A percentile compares a stretch with the other conserved stretches of the same genome.
Conservation (phyloP, 2,888 invertebrate genomes). For the Eristalis pertinax region DNA sequence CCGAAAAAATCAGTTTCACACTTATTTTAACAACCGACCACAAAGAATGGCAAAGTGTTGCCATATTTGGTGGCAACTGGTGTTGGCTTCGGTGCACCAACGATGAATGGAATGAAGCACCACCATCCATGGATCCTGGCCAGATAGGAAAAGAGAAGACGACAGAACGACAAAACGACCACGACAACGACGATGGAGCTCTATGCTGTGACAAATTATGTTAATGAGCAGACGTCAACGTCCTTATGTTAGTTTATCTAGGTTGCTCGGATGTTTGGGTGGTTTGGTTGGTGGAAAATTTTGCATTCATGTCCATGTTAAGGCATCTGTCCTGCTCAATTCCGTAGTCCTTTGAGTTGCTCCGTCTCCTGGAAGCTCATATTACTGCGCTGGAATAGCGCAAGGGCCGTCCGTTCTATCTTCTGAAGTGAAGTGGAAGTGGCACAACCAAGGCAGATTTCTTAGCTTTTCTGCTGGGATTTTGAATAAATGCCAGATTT, state of each 20-base stretch:
- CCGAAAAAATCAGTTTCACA: slow-evolving; percentile 78
- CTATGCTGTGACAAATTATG: slow-evolving; percentile 71
- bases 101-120: slow-evolving; percentile 29
- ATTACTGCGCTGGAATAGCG: slow-evolving; percentile 47
- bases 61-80: slow-evolving; percentile 68
- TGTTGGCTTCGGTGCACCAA: slow-evolving; percentile 33
- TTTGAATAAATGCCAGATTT: slow-evolving; percentile 71
- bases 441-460: slow-evolving; percentile 46
- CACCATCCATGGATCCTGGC: slow-evolving; percentile 39
- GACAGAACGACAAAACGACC: background rate
- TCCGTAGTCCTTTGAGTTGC: slow-evolving; percentile 35
- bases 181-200: slow-evolving; percentile 25
- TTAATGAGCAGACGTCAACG: slow-evolving; percentile 72
- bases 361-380: slow-evolving; percentile 1
- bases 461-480: slow-evolving; percentile 41
- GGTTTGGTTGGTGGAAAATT: slow-evolving; percentile 41
- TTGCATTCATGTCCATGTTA: slow-evolving; percentile 71
- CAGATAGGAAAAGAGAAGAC: slow-evolving; percentile 24
- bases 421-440: slow-evolving; percentile 7
- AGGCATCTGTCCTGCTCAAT: slow-evolving; percentile 68
- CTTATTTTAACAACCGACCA: slow-evolving; percentile 78
- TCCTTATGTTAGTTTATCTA: slow-evolving; percentile 67
- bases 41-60: slow-evolving; percentile 69
- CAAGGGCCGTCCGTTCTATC: background rate
- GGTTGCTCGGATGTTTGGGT: slow-evolving; percentile 50